Evolutionary conservation across 2,888 invertebrate genomes (phyloP).

Genomic region (Brachyptera putata): DNA sequence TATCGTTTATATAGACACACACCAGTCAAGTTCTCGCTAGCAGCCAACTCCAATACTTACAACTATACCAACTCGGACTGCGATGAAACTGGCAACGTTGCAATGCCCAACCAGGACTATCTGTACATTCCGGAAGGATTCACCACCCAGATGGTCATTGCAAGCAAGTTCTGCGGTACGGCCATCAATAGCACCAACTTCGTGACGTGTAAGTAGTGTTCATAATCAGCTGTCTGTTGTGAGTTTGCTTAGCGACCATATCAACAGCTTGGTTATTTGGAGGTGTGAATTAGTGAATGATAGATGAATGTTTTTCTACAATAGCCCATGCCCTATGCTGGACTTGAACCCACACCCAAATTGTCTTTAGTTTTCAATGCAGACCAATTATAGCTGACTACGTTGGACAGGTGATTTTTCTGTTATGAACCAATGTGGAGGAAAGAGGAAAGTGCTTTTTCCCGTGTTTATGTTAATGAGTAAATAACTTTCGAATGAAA

Average conservation of each 20-base stretch:
- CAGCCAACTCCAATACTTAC: constrained; percentile 38
- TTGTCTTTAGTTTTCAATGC: no score
- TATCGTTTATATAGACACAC: constrained; percentile 45
- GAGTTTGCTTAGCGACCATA: neutral
- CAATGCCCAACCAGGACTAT: constrained; percentile 15
- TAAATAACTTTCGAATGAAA: no score
- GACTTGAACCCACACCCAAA: no score
- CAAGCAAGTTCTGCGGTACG: constrained; percentile 11
- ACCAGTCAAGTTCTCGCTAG: constrained; percentile 46
- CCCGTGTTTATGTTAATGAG: no score
- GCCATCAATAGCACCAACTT: neutral
- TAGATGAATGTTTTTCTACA: no score
- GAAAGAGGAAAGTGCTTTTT: no score
- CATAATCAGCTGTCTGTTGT: neutral
- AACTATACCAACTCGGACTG: constrained; percentile 12
- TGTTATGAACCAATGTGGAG: no score
- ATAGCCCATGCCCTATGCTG: no score
- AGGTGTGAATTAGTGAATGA: neutral
- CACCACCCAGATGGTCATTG: neutral
- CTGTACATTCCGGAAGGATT: constrained; percentile 21
- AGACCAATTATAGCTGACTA: no score
- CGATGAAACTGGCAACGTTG: neutral
- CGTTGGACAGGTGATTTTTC: no score
- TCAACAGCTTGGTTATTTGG: no score
- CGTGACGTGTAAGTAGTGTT: neutral